A percentile compares a stretch with the other conserved stretches of the same genome.
Evolutionary conservation across 1,140 invertebrate genomes (phyloP).

Genomic region (Tetragonula clypearis): DNA sequence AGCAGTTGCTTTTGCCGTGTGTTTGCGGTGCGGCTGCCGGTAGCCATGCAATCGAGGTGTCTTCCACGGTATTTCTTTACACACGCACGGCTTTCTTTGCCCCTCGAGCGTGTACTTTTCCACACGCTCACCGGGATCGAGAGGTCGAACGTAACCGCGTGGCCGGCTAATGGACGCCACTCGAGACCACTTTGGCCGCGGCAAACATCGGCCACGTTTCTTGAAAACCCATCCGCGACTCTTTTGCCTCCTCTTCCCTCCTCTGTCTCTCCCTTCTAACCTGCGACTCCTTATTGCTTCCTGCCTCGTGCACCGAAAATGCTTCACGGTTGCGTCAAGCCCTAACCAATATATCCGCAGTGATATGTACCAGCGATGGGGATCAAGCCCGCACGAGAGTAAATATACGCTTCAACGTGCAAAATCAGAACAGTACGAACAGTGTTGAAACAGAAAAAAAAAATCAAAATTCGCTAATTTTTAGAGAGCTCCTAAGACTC

Average conservation of each 20-base stretch:
- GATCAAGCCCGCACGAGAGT: too few species aligned
- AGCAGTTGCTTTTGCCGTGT: slow-evolving; percentile 62
- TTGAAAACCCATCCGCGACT: slow-evolving; percentile 77
- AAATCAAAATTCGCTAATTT: too few species aligned
- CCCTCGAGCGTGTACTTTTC: slow-evolving; percentile 69
- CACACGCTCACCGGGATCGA: slow-evolving; percentile 55
- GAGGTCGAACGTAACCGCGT: slow-evolving; percentile 68
- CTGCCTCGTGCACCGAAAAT: slow-evolving; percentile 60
- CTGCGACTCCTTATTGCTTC: slow-evolving; percentile 24
- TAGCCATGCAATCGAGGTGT: slow-evolving; percentile 77
- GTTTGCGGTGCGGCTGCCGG: slow-evolving; percentile 77
- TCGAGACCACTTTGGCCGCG: slow-evolving; percentile 79
- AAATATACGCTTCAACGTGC: too few species aligned
- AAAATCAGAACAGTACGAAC: too few species aligned
- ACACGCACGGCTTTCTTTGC: slow-evolving; percentile 73
- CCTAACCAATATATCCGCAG: too few species aligned
- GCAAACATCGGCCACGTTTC: slow-evolving; percentile 79
- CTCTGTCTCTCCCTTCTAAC: background rate
- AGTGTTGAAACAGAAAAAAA: too few species aligned
- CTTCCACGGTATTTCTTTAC: slow-evolving; percentile 79
- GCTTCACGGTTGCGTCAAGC: slow-evolving; percentile 21
- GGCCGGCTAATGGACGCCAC: slow-evolving; percentile 79
- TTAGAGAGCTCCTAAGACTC: too few species aligned
- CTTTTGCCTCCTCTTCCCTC: slow-evolving; percentile 33
- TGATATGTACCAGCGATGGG: too few species aligned